Evolutionary conservation across 1,140 invertebrate species (phyloP).

Genomic region (Lepidurus arcticus): DNA sequence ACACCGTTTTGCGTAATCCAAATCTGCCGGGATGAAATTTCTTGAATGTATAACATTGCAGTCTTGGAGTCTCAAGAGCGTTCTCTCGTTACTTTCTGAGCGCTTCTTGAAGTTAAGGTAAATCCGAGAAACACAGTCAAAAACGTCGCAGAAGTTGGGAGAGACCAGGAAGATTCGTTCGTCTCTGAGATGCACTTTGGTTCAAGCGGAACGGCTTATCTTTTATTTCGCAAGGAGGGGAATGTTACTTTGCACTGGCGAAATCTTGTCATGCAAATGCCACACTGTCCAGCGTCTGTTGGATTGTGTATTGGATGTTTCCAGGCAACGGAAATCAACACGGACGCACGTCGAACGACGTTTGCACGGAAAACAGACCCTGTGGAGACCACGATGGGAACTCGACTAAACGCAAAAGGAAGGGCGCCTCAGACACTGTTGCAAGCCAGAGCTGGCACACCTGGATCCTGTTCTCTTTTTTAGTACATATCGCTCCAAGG

Average conservation of each 20-base stretch:
- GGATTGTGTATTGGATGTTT: constrained; percentile 19
- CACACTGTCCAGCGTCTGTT: not conserved
- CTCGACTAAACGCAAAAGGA: not conserved
- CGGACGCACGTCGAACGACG: not conserved
- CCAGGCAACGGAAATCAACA: constrained; percentile 13
- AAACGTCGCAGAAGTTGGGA: not conserved
- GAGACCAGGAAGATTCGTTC: not conserved
- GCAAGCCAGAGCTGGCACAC: not conserved
- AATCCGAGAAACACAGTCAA: not conserved
- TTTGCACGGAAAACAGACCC: not conserved
- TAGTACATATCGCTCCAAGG: not conserved
- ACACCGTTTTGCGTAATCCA: not conserved
- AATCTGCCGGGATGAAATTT: not conserved
- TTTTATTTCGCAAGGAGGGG: not conserved
- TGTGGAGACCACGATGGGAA: not conserved
- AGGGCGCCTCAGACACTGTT: not conserved
- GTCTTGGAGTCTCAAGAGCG: too few species aligned
- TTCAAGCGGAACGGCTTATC: not conserved
- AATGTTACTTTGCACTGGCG: not conserved
- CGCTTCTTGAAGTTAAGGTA: not conserved
- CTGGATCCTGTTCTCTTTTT: constrained; percentile 20
- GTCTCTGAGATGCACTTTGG: not conserved
- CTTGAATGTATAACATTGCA: not conserved
- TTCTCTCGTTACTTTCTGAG: too few species aligned
- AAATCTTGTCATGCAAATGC: not conserved